A percentile compares a stretch with the other conserved stretches of the same genome.
Conservation (phyloP, 2,113 vertebrate genomes). For the Mohoua ochrocephala region DNA sequence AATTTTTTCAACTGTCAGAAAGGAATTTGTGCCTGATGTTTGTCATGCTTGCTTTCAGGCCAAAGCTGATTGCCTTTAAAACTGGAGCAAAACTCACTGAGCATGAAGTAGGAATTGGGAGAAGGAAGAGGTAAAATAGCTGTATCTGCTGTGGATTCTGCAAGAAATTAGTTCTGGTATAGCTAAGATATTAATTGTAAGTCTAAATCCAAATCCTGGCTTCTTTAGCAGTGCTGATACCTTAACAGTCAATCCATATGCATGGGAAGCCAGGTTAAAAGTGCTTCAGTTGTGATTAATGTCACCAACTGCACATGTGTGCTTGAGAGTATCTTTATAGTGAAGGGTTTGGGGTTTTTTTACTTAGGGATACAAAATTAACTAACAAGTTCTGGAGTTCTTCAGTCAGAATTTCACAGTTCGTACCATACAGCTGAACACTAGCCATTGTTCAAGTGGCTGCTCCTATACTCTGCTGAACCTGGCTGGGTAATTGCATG, state of each 20-base stretch:
- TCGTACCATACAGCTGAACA: background rate
- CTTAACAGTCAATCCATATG: background rate
- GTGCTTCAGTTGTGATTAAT: background rate
- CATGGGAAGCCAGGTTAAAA: background rate
- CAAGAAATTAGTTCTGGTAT: background rate
- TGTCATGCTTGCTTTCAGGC: background rate
- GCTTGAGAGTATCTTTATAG: background rate
- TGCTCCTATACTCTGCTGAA: background rate
- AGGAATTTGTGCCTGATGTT: constrained; percentile 20
- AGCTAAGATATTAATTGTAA: background rate
- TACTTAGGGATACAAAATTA: background rate
- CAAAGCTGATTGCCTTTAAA: background rate
- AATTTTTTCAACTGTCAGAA: background rate
- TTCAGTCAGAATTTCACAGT: background rate
- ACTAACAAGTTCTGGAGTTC: background rate
- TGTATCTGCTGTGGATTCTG: background rate
- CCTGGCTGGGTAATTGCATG: background rate
- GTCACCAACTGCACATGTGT: background rate
- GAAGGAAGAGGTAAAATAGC: background rate
- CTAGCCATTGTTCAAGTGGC: background rate
- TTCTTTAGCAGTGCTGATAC: background rate
- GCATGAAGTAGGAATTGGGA: background rate
- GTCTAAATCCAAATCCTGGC: background rate
- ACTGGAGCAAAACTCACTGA: background rate
- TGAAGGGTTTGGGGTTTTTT: background rate